Conservation (phyloP, 2,797 vertebrate genomes). For the Phoxinus dragarum region DNA sequence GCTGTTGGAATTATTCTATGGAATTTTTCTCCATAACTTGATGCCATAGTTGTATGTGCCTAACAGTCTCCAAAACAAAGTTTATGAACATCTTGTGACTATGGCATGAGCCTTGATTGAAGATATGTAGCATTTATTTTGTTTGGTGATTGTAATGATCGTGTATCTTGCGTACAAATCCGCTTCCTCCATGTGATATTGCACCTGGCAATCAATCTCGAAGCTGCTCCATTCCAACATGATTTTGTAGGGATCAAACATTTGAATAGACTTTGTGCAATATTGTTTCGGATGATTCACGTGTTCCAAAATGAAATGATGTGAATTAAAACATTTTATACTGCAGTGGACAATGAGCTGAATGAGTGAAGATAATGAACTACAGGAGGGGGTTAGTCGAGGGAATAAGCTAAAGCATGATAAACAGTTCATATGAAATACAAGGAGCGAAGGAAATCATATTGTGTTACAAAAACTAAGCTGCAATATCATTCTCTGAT, state of each 20-base stretch:
- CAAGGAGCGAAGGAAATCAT: slow-evolving; percentile 1
- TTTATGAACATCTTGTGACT: slow-evolving; percentile 43
- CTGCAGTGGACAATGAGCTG: slow-evolving; percentile 48
- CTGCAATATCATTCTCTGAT: slow-evolving; percentile 39
- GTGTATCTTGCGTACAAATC: slow-evolving; percentile 30
- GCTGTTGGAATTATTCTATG: slow-evolving; percentile 37
- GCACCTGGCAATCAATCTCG: slow-evolving; percentile 62
- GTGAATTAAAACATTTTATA: slow-evolving; percentile 26
- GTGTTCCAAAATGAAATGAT: slow-evolving; percentile 37
- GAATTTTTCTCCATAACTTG: slow-evolving; percentile 31
- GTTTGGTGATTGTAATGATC: slow-evolving; percentile 37
- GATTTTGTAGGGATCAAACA: slow-evolving; percentile 52
- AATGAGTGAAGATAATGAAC: not conserved
- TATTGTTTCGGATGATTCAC: slow-evolving; percentile 50
- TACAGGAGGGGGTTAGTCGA: not conserved
- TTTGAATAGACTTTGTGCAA: slow-evolving; percentile 60
- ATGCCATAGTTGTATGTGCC: slow-evolving; percentile 49
- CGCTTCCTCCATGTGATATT: slow-evolving; percentile 52
- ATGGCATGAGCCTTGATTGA: slow-evolving; percentile 41
- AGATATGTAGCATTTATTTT: slow-evolving; percentile 55
- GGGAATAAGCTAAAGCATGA: not conserved
- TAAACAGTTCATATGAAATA: not conserved
- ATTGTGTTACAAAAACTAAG: slow-evolving; percentile 21
- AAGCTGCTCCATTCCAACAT: slow-evolving; percentile 62
- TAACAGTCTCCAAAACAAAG: slow-evolving; percentile 39